These are phyloP conservation scores for Chouioia cunea DNA, from an alignment of 2,888 invertebrate species.

Conservation along the genomic window DNA sequence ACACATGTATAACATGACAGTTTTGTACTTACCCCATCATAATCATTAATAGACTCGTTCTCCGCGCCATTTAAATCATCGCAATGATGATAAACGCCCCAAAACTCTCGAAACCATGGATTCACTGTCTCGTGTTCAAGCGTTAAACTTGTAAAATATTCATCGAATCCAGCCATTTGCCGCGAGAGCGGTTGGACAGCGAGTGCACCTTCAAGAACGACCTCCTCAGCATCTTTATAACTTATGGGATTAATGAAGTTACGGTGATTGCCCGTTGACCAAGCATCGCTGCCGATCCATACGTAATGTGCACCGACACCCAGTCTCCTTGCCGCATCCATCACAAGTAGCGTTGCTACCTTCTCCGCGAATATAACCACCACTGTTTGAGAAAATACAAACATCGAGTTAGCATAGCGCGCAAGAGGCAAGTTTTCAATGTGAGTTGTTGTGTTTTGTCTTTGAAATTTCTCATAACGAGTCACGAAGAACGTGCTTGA, in stretches of 20 bases:
- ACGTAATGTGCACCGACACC: conserved; percentile 64
- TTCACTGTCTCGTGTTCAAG: conserved; percentile 63
- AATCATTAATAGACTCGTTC: neutral
- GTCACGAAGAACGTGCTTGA: no score
- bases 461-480: no score
- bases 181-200: conserved; percentile 71
- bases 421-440: neutral
- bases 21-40: conserved; percentile 16
- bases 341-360: conserved; percentile 66
- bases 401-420: no score
- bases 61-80: conserved; percentile 12
- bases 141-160: conserved; percentile 68
- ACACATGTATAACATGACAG: no score
- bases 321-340: conserved; percentile 67
- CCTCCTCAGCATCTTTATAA: conserved; percentile 52
- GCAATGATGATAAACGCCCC: conserved; percentile 67
- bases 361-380: conserved; percentile 71
- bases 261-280: conserved; percentile 65
- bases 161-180: conserved; percentile 69
- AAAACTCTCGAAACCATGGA: conserved; percentile 72
- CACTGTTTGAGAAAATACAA: conserved; percentile 58
- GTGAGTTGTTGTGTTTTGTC: neutral
- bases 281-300: conserved; percentile 72
- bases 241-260: conserved; percentile 51
- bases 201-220: conserved; percentile 70